Evolutionary conservation across 92 coral and sea anemone genomes (phyloP).

Genomic region (Phymanthus crucifer): DNA sequence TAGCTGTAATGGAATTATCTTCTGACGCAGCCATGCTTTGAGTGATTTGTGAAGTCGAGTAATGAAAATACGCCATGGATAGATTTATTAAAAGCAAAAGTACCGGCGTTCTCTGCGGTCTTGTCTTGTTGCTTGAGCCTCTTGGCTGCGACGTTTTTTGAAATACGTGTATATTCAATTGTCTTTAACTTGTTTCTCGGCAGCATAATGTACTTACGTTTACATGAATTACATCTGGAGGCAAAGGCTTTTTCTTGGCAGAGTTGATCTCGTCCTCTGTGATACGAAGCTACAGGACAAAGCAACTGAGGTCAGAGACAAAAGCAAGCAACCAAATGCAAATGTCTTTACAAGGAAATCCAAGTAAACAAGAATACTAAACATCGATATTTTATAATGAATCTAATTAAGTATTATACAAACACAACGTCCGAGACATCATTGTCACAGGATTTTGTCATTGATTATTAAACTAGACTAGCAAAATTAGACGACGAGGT

Average conservation of each 20-base stretch:
- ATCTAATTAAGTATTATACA: background rate
- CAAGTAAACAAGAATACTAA: background rate
- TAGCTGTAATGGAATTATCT: too few species aligned
- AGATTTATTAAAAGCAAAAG: too few species aligned
- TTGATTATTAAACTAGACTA: background rate
- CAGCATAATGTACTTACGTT: conserved; percentile 36
- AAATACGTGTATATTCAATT: background rate
- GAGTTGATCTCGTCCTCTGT: conserved; percentile 36
- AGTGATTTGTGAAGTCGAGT: too few species aligned
- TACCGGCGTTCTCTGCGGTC: too few species aligned
- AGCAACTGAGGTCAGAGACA: background rate
- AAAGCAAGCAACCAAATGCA: background rate
- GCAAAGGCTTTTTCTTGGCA: conserved; percentile 21
- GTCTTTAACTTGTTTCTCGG: background rate
- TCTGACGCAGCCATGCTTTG: too few species aligned
- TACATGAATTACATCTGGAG: conserved; percentile 13
- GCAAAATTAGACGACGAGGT: too few species aligned
- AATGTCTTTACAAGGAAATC: background rate
- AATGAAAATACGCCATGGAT: too few species aligned
- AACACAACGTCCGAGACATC: background rate
- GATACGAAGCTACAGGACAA: conserved; percentile 24
- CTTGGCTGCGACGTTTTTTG: too few species aligned
- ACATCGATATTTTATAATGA: background rate
- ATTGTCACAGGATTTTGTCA: background rate
- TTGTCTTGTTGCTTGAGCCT: too few species aligned